Base-by-base conservation (phyloP, 2,797 vertebrate genomes). In the Galago senegalensis region DNA sequence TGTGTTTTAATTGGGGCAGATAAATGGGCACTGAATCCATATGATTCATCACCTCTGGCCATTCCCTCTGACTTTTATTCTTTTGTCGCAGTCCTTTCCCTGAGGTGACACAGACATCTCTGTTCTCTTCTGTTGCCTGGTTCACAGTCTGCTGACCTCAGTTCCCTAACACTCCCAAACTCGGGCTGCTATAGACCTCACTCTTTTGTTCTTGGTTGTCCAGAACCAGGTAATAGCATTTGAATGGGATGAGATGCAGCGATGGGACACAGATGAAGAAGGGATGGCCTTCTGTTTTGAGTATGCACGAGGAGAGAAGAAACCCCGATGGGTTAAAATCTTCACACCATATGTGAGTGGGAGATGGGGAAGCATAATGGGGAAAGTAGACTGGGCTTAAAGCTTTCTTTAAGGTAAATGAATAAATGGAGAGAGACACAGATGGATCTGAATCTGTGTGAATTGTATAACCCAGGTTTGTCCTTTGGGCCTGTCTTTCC, bases 201-300 rank as follows among this genome's bases (percentile, higher is more conserved):
- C 29, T n/a, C 17, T 23, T 84, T 88, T 53, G 13, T 83, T 31
- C 90, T 3, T 56, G 69, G 37, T 34, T 56, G 77, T 97, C 2
- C 98, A 99, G 99, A 99, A 99, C 98, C 99, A 99, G 98, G 99
- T 99, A 49, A 99, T 99, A 53, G 99, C 99, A 0, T 99, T 99
- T 11, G 99, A 99, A 53, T 99, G 99, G 99, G 99, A 98, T 0
- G 99, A 99, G 98, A 99, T 99, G 99, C 99, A 99, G 98, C 98
- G 99, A 87, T 99, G 99, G 99, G 99, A 99, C 98, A 99, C 99
- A 0, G 99, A 99, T 5, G 99, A 99, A 93, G 99, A 99, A 97
- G 99, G 99, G 6, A 99, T 99, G 99, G 99, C 99, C 1, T 99
- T 99, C 98, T 99, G 99, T 85, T 99, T 99, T 1, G 99, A 99